These are phyloP conservation scores for Hormiphora californensis DNA, from an alignment of 37 sponge, comb jelly and placozoan genomes.

Conservation along the genomic window DNA sequence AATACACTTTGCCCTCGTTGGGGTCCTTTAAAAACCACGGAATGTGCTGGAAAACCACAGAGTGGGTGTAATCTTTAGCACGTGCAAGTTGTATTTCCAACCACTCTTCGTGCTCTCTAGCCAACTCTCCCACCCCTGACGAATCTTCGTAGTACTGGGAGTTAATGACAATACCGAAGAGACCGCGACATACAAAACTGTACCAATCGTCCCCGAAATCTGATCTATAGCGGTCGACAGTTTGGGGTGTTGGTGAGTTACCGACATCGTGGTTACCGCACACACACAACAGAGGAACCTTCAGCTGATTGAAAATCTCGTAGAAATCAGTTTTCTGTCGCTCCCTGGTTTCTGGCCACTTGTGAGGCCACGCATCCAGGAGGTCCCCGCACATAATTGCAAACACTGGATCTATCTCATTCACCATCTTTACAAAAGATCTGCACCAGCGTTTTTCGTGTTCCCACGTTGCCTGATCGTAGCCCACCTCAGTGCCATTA, in stretches of 20 bases:
- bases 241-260: constrained; percentile 28
- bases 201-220: constrained; percentile 54
- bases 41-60: constrained; percentile 48
- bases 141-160: constrained; percentile 46
- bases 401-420: neutral
- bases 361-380: neutral
- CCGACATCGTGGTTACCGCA: constrained; percentile 53
- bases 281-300: constrained; percentile 28
- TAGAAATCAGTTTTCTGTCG: neutral
- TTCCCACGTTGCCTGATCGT: neutral
- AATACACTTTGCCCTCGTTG: neutral
- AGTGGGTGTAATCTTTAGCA: neutral
- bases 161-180: constrained; percentile 15
- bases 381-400: constrained; percentile 42
- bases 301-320: neutral
- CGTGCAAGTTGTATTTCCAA: neutral
- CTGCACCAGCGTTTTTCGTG: neutral
- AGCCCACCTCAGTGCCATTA: neutral
- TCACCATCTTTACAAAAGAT: neutral
- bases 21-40: neutral
- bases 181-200: constrained; percentile 5
- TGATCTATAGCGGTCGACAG: neutral
- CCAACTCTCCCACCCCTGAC: neutral
- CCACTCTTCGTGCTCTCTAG: constrained; percentile 10
- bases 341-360: neutral